Percentiles rank a stretch among this genome's conserved stretches.
These are phyloP conservation scores for Oreortyx pictus DNA, from an alignment of 2,797 vertebrate genomes.

Conservation along the genomic window DNA sequence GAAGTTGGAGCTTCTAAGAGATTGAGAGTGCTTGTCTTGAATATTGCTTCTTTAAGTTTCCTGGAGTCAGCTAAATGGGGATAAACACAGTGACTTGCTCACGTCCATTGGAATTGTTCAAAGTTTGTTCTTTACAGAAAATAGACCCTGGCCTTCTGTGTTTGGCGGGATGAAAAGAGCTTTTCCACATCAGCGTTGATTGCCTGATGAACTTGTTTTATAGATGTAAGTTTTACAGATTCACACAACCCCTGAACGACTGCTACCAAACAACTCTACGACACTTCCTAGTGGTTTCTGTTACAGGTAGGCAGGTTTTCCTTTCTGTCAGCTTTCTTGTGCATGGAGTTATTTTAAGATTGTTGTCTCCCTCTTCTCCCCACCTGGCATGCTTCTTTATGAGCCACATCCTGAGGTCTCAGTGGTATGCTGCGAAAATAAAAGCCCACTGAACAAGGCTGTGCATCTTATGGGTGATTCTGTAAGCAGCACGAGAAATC, in stretches of 20 bases:
- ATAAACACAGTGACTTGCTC: neutral
- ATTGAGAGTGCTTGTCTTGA: neutral
- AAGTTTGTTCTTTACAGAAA: neutral
- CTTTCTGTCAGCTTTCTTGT: neutral
- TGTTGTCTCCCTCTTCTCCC: neutral
- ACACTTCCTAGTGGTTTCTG: neutral
- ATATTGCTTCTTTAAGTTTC: too few species aligned
- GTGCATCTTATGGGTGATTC: neutral
- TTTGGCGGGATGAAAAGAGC: neutral
- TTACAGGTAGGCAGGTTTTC: neutral
- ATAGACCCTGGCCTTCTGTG: neutral
- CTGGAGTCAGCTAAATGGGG: neutral
- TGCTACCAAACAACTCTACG: neutral
- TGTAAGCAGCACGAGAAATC: neutral
- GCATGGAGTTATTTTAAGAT: neutral
- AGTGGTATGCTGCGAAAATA: neutral
- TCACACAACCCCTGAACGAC: neutral
- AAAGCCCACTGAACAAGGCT: neutral
- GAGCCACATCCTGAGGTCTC: neutral
- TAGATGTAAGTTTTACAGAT: neutral
- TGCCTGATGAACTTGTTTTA: neutral
- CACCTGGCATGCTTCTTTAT: fast-evolving
- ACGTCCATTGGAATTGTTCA: neutral
- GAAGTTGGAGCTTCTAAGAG: neutral
- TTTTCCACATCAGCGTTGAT: neutral